A percentile compares a stretch with the other conserved stretches of the same genome.
These are phyloP conservation scores for Pristionchus exspectatus DNA, from an alignment of 2,888 invertebrate genomes.

Conservation along the genomic window DNA sequence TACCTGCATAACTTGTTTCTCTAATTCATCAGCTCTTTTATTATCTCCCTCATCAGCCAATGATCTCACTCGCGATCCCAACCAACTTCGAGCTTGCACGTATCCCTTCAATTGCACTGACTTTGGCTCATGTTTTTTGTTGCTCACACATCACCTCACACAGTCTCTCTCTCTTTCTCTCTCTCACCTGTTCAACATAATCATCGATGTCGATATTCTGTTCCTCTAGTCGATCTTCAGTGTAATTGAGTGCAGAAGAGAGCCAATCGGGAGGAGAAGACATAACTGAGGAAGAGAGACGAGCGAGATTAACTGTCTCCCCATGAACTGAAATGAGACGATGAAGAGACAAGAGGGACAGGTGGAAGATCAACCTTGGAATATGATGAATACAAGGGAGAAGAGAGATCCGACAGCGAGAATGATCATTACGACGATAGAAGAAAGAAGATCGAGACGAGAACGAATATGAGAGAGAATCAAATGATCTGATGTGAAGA, in stretches of 20 bases:
- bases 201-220: conserved; percentile 75
- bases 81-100: conserved; percentile 76
- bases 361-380: conserved; percentile 22
- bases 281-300: conserved; percentile 71
- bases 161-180: neutral
- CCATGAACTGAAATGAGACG: conserved; percentile 29
- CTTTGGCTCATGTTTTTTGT: neutral
- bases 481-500: conserved; percentile 68
- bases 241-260: conserved; percentile 75
- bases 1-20: conserved; percentile 76
- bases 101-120: conserved; percentile 68
- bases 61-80: conserved; percentile 75
- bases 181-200: conserved; percentile 76
- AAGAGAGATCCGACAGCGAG: conserved; percentile 72
- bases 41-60: conserved; percentile 75
- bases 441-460: conserved; percentile 76
- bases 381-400: conserved; percentile 68
- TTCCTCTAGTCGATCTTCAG: conserved; percentile 74
- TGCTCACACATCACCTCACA: no score
- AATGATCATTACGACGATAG: conserved; percentile 75
- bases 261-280: conserved; percentile 76
- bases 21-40: conserved; percentile 76
- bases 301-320: conserved; percentile 69
- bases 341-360: neutral
- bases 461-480: conserved; percentile 64